These are phyloP conservation scores for Verasper variegatus DNA, from an alignment of 2,113 vertebrate genomes.

Conservation along the genomic window DNA sequence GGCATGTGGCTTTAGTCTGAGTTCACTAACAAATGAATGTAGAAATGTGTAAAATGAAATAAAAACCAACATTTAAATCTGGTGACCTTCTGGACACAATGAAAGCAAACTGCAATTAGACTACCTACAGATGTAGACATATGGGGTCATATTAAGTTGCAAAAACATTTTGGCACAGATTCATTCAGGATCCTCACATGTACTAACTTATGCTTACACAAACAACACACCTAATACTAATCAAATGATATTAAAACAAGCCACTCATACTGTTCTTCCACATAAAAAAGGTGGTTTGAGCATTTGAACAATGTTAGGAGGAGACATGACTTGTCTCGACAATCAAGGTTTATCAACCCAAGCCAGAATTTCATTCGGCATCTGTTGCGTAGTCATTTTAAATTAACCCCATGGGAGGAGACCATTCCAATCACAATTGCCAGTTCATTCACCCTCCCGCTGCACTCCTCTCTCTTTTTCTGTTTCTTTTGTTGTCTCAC, in stretches of 20 bases:
- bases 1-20: neutral
- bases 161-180: neutral
- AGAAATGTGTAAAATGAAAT: neutral
- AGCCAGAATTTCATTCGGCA: slow-evolving; percentile 57
- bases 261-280: slow-evolving; percentile 18
- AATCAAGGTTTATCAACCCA: slow-evolving; percentile 53
- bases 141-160: too few relatives aligned
- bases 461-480: slow-evolving; percentile 49
- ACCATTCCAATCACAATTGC: slow-evolving; percentile 65
- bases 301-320: slow-evolving; percentile 22
- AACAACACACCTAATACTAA: slow-evolving; percentile 3
- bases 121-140: neutral
- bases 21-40: neutral
- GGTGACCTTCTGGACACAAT: neutral
- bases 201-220: neutral
- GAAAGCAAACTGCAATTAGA: too few relatives aligned
- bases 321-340: slow-evolving; percentile 51
- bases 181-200: neutral
- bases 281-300: slow-evolving; percentile 4
- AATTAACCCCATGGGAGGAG: slow-evolving; percentile 64
- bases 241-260: slow-evolving; percentile 6
- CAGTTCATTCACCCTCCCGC: slow-evolving; percentile 58
- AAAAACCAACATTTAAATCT: neutral
- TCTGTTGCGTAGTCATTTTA: slow-evolving; percentile 74
- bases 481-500: slow-evolving; percentile 73